Evolutionary conservation across 2,797 vertebrate genomes (phyloP).

Genomic region (Numenius phaeopus): DNA sequence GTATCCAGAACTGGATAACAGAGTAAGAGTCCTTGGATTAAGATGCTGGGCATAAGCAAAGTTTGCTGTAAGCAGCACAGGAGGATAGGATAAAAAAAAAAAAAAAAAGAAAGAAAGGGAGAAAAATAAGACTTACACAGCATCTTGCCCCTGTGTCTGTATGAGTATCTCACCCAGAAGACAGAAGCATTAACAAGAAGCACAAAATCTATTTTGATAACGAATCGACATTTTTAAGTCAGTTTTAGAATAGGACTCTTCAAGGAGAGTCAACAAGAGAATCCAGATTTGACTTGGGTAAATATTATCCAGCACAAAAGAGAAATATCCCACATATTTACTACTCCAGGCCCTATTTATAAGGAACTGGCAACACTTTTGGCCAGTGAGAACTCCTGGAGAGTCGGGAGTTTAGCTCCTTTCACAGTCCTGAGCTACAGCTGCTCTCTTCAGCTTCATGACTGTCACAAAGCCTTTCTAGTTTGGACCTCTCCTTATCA

Average conservation of each 20-base stretch:
- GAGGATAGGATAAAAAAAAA: fast-evolving
- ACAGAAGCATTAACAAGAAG: slow-evolving; percentile 41
- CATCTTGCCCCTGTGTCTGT: neutral
- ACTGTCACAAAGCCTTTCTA: neutral
- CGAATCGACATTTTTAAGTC: neutral
- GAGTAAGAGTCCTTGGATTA: neutral
- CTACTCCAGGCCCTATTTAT: neutral
- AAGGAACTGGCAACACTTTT: neutral
- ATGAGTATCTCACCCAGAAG: neutral
- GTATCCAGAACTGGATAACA: neutral
- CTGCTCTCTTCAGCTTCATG: neutral
- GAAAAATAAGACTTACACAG: neutral
- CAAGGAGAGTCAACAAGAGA: neutral
- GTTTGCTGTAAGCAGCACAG: neutral
- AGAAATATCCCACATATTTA: neutral
- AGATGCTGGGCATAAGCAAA: neutral
- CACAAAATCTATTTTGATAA: slow-evolving; percentile 18
- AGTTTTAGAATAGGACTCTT: neutral
- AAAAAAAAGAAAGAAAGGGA: neutral
- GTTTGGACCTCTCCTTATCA: neutral
- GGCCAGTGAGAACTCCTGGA: neutral
- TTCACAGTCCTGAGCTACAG: neutral
- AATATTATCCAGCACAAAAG: neutral
- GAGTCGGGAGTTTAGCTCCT: neutral
- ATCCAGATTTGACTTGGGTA: neutral